phyloP scores from a whole-genome alignment of 2,888 invertebrate genomes.

The Andrena praecox region DNA sequence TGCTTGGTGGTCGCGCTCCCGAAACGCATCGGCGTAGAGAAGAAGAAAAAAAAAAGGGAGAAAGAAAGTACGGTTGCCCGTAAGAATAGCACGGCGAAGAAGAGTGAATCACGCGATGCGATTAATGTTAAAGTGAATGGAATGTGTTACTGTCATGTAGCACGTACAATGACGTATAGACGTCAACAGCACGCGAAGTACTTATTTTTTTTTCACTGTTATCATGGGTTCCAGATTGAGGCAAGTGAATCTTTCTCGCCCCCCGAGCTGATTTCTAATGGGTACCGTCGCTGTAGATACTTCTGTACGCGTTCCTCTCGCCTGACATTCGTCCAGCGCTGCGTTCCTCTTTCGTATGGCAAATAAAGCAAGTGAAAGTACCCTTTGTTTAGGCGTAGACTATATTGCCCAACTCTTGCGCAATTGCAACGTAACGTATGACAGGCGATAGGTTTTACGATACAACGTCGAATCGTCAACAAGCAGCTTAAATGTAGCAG shows the following conservation, averaged over 20 bases:
- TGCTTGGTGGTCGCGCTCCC: conserved; percentile 16
- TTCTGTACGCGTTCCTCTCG: not conserved
- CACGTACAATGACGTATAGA: conserved; percentile 73
- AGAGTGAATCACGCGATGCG: conserved; percentile 31
- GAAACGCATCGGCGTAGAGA: not conserved
- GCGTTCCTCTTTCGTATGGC: not conserved
- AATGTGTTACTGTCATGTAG: conserved; percentile 67
- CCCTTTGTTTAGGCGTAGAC: not conserved
- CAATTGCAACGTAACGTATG: not conserved
- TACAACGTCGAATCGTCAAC: not conserved
- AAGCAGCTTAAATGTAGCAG: not conserved
- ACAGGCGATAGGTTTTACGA: not conserved
- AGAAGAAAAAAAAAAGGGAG: not conserved
- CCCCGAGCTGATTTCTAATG: not conserved
- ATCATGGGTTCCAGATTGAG: conserved; percentile 86
- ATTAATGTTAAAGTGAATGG: conserved; percentile 59
- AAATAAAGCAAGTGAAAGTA: conserved; percentile 26
- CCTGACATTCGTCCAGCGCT: too few relatives aligned
- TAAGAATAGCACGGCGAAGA: conserved; percentile 14
- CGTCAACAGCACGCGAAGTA: conserved; percentile 65
- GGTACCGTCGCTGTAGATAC: not conserved
- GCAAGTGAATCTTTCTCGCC: conserved; percentile 76
- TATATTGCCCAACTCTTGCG: conserved; percentile 13
- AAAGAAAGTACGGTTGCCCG: conserved; percentile 6
- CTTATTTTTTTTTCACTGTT: conserved; percentile 85